Conservation (phyloP, 2,113 vertebrate species). For the Nothocercus nigrocapillus region DNA sequence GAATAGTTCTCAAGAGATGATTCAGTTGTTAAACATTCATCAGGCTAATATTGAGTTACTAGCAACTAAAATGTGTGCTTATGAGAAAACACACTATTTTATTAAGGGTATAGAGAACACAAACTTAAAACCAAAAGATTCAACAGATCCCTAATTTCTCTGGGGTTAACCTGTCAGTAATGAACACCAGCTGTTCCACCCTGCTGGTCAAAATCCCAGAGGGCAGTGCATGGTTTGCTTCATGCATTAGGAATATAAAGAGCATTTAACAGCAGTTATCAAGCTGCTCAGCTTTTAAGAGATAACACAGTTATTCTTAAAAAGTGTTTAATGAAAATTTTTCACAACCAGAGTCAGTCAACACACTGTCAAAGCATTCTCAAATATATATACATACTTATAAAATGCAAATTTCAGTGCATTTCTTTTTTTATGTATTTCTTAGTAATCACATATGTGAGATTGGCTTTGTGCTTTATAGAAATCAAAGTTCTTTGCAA, state of each 20-base stretch:
- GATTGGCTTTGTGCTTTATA: background rate
- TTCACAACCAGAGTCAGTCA: background rate
- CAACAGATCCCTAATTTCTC: background rate
- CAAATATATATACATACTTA: background rate
- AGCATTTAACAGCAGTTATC: slow-evolving; percentile 6
- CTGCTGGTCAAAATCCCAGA: background rate
- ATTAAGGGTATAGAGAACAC: background rate
- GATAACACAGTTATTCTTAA: background rate
- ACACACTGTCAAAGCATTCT: background rate
- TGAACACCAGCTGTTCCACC: background rate
- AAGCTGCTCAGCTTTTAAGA: background rate
- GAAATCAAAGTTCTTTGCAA: background rate
- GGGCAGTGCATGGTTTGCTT: background rate
- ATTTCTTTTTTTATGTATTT: background rate
- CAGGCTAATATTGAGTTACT: background rate
- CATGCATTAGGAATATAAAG: background rate
- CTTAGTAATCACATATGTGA: background rate
- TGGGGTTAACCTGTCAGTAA: background rate
- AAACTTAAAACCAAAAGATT: background rate
- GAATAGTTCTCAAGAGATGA: background rate
- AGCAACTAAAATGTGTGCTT: background rate
- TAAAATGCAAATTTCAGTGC: background rate
- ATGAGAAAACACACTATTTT: background rate
- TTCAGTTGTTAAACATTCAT: background rate
- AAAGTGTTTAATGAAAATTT: background rate